Evolutionary conservation across 2,888 invertebrate species (phyloP).

Genomic region (Mimachlamys varia): DNA sequence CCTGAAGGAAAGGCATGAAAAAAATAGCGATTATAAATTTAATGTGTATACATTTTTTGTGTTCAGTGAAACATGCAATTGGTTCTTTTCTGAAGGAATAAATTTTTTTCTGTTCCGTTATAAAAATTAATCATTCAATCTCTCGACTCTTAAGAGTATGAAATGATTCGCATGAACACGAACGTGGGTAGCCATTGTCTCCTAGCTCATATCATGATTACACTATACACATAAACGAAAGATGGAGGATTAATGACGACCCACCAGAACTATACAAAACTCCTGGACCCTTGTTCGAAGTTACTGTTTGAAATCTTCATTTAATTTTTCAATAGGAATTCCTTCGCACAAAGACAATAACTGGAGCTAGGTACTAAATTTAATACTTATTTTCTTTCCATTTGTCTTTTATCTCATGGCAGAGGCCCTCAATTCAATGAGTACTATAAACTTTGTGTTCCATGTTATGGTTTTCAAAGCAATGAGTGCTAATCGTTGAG

Average conservation of each 20-base stretch:
- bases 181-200: not conserved
- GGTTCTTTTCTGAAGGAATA: not conserved
- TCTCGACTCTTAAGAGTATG: not conserved
- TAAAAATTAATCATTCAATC: not conserved
- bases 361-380: not conserved
- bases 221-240: not conserved
- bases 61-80: not conserved
- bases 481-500: not conserved
- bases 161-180: not conserved
- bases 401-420: not conserved
- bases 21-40: not conserved
- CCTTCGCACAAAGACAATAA: not conserved
- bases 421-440: not conserved
- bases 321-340: not conserved
- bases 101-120: slow-evolving; percentile 20
- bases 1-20: not conserved
- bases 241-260: slow-evolving; percentile 10
- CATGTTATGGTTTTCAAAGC: not conserved
- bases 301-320: slow-evolving; percentile 5
- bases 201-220: not conserved
- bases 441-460: not conserved
- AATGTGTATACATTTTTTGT: not conserved
- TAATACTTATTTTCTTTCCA: slow-evolving; percentile 14
- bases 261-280: not conserved
- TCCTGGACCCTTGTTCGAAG: not conserved